phyloP scores from a whole-genome alignment of 1,140 invertebrate genomes.

The Cyclargus thomasi region DNA sequence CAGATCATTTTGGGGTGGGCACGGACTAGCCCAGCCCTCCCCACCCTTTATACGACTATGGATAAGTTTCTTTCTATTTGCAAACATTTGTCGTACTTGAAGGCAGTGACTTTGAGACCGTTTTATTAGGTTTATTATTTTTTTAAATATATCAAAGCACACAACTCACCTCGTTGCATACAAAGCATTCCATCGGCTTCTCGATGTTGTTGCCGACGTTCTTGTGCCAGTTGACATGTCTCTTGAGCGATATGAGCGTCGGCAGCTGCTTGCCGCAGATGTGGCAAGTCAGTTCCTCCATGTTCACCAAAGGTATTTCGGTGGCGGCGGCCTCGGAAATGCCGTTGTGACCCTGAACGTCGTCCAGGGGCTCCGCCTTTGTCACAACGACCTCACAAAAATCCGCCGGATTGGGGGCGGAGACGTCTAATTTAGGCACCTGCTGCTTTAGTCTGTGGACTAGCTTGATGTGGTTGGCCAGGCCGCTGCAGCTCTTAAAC shows the following conservation, averaged over 20 bases:
- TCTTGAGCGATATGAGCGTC: conserved; percentile 54
- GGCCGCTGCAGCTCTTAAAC: conserved; percentile 56
- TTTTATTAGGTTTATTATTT: too few relatives aligned
- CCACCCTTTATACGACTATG: too few relatives aligned
- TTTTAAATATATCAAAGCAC: conserved; percentile 16
- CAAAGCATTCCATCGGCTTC: conserved; percentile 53
- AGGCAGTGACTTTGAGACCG: too few relatives aligned
- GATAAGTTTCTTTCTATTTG: too few relatives aligned
- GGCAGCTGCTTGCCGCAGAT: conserved; percentile 60
- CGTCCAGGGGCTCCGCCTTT: conserved; percentile 64
- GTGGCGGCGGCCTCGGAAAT: conserved; percentile 49
- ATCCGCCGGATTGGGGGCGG: conserved; percentile 52
- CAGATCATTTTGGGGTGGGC: too few relatives aligned
- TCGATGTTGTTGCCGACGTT: conserved; percentile 49
- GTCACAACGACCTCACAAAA: conserved; percentile 75
- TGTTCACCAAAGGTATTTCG: conserved; percentile 37
- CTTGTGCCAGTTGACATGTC: conserved; percentile 63
- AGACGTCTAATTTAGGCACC: conserved; percentile 26
- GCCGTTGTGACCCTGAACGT: conserved; percentile 64
- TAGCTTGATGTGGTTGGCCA: conserved; percentile 60
- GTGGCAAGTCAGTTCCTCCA: conserved; percentile 59
- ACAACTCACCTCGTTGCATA: conserved; percentile 59
- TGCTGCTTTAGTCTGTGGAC: conserved; percentile 53
- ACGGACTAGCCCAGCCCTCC: too few relatives aligned
- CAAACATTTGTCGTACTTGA: too few relatives aligned